phyloP scores from a whole-genome alignment of 2,797 vertebrate genomes.

The Sebastes iracundus region DNA sequence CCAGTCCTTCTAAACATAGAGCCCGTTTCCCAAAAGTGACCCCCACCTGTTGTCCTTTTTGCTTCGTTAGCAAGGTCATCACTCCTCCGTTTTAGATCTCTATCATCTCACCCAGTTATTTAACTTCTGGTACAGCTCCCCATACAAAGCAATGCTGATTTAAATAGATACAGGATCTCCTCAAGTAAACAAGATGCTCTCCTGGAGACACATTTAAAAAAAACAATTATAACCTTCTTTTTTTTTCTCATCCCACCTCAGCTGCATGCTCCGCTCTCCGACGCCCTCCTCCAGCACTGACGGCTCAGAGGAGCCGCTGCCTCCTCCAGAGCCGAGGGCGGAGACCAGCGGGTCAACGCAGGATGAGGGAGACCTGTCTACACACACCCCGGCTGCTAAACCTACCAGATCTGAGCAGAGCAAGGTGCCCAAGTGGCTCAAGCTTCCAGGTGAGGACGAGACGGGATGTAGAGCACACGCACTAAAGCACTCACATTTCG shows the following conservation, averaged over 20 bases:
- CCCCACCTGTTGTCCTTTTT: slow-evolving; percentile 54
- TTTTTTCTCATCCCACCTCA: slow-evolving; percentile 30
- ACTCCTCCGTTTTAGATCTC: slow-evolving; percentile 21
- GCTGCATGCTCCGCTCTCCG: slow-evolving; percentile 79
- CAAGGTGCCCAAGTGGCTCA: slow-evolving; percentile 95
- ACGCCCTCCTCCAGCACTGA: slow-evolving; percentile 50
- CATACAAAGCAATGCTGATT: background rate
- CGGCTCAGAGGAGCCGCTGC: slow-evolving; percentile 41
- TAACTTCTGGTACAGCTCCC: slow-evolving; percentile 2
- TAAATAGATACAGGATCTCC: background rate
- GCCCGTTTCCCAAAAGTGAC: slow-evolving; percentile 45
- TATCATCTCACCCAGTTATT: slow-evolving; percentile 16
- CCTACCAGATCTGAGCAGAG: slow-evolving; percentile 74
- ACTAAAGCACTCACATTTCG: background rate
- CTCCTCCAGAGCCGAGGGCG: slow-evolving; percentile 34
- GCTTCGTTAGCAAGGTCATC: slow-evolving; percentile 41
- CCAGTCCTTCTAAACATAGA: slow-evolving; percentile 72
- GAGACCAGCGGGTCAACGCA: background rate
- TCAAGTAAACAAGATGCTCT: background rate
- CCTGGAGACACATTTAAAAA: background rate
- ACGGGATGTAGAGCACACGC: background rate
- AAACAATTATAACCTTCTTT: background rate
- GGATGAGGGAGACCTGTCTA: slow-evolving; percentile 29
- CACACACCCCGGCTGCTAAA: slow-evolving; percentile 36
- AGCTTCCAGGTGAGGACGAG: slow-evolving; percentile 88